Conservation (phyloP, 2,113 vertebrate species). For the Acanthisitta chloris region DNA sequence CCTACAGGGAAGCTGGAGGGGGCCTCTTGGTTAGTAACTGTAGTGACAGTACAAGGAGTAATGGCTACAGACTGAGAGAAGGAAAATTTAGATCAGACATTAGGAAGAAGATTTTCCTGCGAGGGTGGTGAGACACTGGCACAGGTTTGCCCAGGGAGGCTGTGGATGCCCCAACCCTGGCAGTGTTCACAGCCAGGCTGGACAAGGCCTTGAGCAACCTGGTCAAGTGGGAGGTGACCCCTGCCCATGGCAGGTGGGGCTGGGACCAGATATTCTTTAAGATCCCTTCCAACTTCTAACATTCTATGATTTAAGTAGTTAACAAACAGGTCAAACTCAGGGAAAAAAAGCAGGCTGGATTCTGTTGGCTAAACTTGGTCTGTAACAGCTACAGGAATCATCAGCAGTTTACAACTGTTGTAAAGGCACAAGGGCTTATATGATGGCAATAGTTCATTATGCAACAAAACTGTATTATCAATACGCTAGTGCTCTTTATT, state of each 20-base stretch:
- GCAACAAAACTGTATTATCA: constrained; percentile 16
- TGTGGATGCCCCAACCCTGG: neutral
- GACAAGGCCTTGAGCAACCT: neutral
- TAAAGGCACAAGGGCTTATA: neutral
- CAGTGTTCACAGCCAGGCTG: neutral
- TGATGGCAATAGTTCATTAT: neutral
- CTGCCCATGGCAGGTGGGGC: neutral
- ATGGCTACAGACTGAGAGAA: neutral
- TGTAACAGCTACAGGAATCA: neutral
- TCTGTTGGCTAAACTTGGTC: neutral
- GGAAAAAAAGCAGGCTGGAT: neutral
- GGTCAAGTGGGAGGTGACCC: neutral
- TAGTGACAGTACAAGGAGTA: neutral
- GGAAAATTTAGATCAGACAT: neutral
- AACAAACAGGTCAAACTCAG: neutral
- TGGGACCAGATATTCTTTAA: neutral
- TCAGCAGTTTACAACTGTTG: neutral
- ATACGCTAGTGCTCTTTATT: neutral
- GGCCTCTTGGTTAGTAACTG: neutral
- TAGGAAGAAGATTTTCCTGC: neutral
- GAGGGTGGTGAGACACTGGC: neutral
- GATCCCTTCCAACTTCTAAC: neutral
- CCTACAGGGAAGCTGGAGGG: neutral
- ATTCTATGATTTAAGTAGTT: neutral
- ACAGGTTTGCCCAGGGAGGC: neutral